phyloP scores from a whole-genome alignment of 1,140 invertebrate species.

The Oedothorax gibbosus region DNA sequence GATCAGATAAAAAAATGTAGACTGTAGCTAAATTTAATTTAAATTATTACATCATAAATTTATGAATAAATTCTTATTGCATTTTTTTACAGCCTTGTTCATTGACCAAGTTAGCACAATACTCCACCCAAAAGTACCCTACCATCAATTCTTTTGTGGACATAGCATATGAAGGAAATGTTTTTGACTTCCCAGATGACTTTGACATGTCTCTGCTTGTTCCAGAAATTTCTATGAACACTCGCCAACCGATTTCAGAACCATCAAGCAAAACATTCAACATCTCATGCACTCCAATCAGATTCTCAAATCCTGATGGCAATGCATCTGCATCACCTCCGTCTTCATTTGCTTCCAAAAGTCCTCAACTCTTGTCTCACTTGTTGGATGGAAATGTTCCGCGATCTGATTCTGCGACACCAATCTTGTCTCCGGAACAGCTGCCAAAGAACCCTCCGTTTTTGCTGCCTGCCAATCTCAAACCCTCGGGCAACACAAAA shows the following conservation, averaged over 20 bases:
- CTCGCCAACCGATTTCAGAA: neutral
- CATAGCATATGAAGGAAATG: too few species aligned
- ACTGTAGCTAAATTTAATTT: too few species aligned
- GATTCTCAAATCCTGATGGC: neutral
- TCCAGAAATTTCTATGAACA: neutral
- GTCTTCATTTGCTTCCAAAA: neutral
- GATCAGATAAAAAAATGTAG: too few species aligned
- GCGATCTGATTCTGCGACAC: neutral
- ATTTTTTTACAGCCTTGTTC: conserved; percentile 4
- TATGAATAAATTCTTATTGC: too few species aligned
- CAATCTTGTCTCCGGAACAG: neutral
- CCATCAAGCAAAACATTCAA: neutral
- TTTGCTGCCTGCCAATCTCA: neutral
- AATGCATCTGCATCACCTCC: neutral
- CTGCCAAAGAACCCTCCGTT: neutral
- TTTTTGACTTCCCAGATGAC: neutral
- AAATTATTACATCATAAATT: too few species aligned
- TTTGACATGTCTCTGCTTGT: neutral
- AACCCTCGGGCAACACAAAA: neutral
- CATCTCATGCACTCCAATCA: neutral
- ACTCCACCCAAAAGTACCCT: neutral
- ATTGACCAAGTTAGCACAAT: neutral
- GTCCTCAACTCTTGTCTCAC: neutral
- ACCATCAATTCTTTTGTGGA: neutral
- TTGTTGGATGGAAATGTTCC: neutral